phyloP scores from a whole-genome alignment of 2,888 invertebrate genomes.

The Tineola bisselliella region DNA sequence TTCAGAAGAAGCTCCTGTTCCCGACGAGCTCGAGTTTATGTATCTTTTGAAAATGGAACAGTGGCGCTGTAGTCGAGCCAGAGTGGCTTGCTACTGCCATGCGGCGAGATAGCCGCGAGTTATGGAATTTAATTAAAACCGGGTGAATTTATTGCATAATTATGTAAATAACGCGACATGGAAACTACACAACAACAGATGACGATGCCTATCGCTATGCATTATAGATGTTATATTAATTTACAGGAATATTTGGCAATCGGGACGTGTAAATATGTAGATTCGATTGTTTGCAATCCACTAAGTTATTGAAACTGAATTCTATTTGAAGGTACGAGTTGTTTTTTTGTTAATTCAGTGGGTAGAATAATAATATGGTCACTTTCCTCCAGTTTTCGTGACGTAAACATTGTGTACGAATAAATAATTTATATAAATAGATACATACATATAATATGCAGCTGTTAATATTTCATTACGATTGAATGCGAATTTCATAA shows the following conservation, averaged over 20 bases:
- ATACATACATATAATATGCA: not conserved
- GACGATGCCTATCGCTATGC: slow-evolving; percentile 14
- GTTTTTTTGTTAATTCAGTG: too few relatives aligned
- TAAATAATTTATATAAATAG: too few relatives aligned
- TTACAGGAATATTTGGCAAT: not conserved
- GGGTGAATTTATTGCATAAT: slow-evolving; percentile 21
- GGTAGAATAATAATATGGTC: too few relatives aligned
- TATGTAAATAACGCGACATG: slow-evolving; percentile 18
- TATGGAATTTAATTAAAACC: slow-evolving; percentile 24
- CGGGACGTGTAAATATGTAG: not conserved
- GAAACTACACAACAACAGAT: slow-evolving; percentile 8
- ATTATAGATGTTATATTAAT: not conserved
- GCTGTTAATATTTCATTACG: not conserved
- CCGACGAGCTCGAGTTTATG: not conserved
- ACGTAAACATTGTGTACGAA: too few relatives aligned
- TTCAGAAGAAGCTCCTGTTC: not conserved
- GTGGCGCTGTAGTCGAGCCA: not conserved
- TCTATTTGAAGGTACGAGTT: not conserved
- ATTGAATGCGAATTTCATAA: slow-evolving; percentile 4
- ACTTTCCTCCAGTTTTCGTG: too few relatives aligned
- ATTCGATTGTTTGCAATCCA: not conserved
- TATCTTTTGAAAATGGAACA: not conserved
- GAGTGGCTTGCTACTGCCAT: not conserved
- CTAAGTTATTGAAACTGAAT: not conserved
- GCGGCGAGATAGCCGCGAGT: slow-evolving; percentile 17